These are phyloP conservation scores for Haemorhous mexicanus DNA, from an alignment of 2,113 vertebrate genomes.

Conservation along the genomic window DNA sequence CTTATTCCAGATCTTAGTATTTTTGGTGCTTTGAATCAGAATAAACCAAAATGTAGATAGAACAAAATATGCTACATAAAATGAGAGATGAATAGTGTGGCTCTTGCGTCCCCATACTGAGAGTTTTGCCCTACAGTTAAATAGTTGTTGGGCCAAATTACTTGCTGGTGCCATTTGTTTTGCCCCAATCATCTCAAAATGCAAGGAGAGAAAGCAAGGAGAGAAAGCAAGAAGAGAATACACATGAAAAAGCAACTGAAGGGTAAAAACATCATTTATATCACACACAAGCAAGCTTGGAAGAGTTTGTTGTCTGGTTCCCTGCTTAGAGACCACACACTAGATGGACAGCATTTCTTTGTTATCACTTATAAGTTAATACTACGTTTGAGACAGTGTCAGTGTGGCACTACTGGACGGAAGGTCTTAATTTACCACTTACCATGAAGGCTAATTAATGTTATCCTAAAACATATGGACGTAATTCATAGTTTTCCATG, in stretches of 20 bases:
- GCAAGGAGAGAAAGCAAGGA: not conserved
- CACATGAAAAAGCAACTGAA: not conserved
- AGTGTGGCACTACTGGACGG: not conserved
- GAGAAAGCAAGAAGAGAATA: not conserved
- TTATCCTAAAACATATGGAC: not conserved
- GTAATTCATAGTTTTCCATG: not conserved
- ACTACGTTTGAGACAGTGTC: fast-evolving
- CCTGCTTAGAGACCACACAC: not conserved
- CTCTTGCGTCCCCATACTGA: not conserved
- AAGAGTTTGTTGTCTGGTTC: not conserved
- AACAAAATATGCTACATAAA: not conserved
- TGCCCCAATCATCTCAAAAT: not conserved
- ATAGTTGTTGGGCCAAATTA: not conserved
- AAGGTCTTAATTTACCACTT: not conserved
- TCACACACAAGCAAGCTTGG: not conserved
- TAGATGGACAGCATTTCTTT: not conserved
- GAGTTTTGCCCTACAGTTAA: not conserved
- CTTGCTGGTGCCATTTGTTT: not conserved
- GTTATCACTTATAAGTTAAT: not conserved
- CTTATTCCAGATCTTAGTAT: not conserved
- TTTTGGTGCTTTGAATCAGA: not conserved
- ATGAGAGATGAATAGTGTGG: not conserved
- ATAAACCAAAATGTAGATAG: not conserved
- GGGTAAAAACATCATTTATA: not conserved
- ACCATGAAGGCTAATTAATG: not conserved